Conservation (phyloP, 2,888 invertebrate genomes). For the Rhopalosiphum nymphaeae region DNA sequence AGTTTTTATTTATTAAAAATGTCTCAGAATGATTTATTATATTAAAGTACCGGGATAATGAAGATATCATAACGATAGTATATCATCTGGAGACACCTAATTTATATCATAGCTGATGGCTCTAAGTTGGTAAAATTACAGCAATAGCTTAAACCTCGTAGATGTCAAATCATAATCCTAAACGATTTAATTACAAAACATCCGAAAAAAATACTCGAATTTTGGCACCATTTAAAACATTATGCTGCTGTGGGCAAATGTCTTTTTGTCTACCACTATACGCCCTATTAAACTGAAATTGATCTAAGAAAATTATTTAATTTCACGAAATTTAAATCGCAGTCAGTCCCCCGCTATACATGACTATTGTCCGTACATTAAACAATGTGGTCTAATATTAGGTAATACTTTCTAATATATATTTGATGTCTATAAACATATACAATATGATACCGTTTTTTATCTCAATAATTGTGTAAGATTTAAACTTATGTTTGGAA, state of each 20-base stretch:
- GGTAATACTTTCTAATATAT: not conserved
- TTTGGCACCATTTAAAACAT: not conserved
- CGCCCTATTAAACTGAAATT: too few species aligned
- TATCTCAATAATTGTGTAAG: not conserved
- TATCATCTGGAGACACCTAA: slow-evolving; percentile 54
- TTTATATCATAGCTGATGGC: slow-evolving; percentile 46
- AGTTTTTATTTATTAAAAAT: slow-evolving; percentile 63
- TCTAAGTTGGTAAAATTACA: slow-evolving; percentile 40
- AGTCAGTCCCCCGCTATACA: too few species aligned
- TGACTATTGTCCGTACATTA: too few species aligned
- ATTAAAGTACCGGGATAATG: slow-evolving; percentile 40
- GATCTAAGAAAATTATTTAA: too few species aligned
- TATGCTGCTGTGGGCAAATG: not conserved
- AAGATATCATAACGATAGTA: slow-evolving; percentile 39
- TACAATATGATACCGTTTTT: not conserved
- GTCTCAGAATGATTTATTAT: slow-evolving; percentile 50
- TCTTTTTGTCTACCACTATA: too few species aligned
- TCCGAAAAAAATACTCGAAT: not conserved
- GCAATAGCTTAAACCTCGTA: slow-evolving; percentile 22
- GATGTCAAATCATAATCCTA: slow-evolving; percentile 40
- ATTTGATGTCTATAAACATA: not conserved
- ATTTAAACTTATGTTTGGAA: not conserved
- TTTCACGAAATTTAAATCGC: too few species aligned
- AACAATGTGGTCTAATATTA: not conserved
- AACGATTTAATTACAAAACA: slow-evolving; percentile 14